Evolutionary conservation across 2,888 invertebrate species (phyloP), one percentile per base, ranked within the genome.

Genomic region (Artemia sp.): DNA sequence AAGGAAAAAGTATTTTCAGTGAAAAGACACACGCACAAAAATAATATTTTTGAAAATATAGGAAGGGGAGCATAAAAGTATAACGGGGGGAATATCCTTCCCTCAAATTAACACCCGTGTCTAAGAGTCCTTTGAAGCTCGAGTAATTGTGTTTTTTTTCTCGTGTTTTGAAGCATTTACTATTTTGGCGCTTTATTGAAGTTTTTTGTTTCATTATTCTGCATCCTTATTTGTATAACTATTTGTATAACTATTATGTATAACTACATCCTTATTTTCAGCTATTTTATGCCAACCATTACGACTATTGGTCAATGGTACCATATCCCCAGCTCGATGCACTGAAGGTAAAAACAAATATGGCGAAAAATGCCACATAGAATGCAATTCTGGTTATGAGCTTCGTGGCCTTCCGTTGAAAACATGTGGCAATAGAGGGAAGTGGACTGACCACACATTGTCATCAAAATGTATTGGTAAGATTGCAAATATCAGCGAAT

Each of bases 301-400:
- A 24, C 74, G 75, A 7, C 73, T 74, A 12, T 73, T 78, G 12
- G 72, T 74, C 19, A 76, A 78, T 72, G 80, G 79, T 0, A 73
- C 73, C n/a, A 74, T 80, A 2, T 72, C 73, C 50, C 80, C 80
- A 1, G 71, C 75, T 5, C 73, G 75, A 8, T 81, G 81, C 73
- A 76, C 76, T 4, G 72, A 74, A 10, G 72, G 73, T 6, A 84
- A 84, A 74, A 82, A 84, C 52, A 77, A 81, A 1, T 84, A 81
- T 75, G 83, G 83, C 0, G 82, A 82, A 50, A 81, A 80, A 38
- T 87, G 87, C 75, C 80, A 79, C 12, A 79, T 83, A 66, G 76
- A 77, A 8, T 87, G 87, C 75, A 77, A 81, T n/a, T 75, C 79
- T 8, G 86, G 86, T 7, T 86, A 83, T 75, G 78, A 80, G 58